A percentile compares a stretch with the other conserved stretches of the same genome.
These are phyloP conservation scores for Corythornis vintsioides DNA, from an alignment of 2,113 vertebrate genomes.

Conservation along the genomic window DNA sequence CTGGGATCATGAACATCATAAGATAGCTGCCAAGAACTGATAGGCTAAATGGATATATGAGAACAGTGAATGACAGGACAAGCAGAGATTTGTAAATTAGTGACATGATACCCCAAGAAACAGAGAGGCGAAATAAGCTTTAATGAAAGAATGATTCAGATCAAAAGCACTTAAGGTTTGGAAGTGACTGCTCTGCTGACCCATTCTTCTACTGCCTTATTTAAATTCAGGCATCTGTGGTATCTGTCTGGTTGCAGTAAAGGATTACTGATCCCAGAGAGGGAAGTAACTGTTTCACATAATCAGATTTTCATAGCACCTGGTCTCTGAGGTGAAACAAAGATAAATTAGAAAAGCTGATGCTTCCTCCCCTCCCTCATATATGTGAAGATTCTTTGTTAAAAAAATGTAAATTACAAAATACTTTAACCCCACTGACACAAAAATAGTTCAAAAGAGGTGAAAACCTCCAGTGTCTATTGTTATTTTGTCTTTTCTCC, in stretches of 20 bases:
- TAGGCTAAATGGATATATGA: neutral
- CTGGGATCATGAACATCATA: neutral
- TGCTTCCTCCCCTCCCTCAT: neutral
- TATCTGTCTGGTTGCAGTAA: neutral
- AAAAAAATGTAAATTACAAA: neutral
- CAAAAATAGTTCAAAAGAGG: neutral
- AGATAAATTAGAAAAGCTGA: slow-evolving; percentile 2
- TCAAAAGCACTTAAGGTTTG: neutral
- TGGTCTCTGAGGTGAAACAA: neutral
- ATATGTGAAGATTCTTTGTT: neutral
- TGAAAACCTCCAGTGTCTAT: neutral
- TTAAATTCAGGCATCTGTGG: neutral
- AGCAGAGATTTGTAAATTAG: neutral
- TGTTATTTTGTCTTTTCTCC: neutral
- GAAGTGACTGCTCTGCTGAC: neutral
- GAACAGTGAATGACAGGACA: neutral
- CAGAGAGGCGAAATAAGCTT: neutral
- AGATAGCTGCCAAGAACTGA: neutral
- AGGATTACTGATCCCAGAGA: neutral
- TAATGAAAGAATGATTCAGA: neutral
- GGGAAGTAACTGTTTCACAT: neutral
- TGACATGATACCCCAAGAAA: neutral
- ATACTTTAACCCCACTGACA: neutral
- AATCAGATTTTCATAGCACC: neutral
- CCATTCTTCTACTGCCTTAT: neutral